Evolutionary conservation across 2,888 invertebrate species (phyloP), one percentile per base, ranked within the genome.

Genomic region (Monoplex corrugatus): DNA sequence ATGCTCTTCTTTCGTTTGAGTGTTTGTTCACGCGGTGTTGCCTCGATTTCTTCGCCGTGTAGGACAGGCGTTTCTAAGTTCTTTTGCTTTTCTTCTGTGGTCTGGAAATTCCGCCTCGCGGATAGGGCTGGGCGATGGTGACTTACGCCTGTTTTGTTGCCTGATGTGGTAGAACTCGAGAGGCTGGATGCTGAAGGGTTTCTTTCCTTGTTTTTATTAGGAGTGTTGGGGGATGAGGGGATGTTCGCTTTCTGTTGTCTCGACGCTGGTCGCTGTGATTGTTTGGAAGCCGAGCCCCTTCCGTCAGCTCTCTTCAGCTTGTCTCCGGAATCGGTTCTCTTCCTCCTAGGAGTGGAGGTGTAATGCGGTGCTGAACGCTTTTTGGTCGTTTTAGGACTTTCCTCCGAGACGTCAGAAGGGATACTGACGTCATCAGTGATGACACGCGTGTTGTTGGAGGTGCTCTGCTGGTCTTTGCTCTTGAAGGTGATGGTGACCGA

Each of bases 401-500:
- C 8, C 45, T 38, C 45, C 0, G 83, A 16, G 5, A n/a, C 45
- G 44, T 23, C 63, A 2, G 72, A 43, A 28, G 43, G 40, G 63
- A 35, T 16, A 32, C 43, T n/a, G 35, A 19, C n/a, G 1, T 2
- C n/a, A 45, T 43, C 28, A 10, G 5, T 13, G 43, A 40, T 63
- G 32, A 45, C 3, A 23, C 57, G 57, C 23, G 84, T 84, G 83
- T 16, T 83, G 57, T 57, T 84, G 57, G 32, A n/a, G 35, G 38
- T 23, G 2, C 32, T 43, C 10, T 63, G 38, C n/a, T 68, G 40
- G n/a, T 63, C 43, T 16, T 43, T 68, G 38, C 63, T 38, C 68
- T 68, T 86, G 38, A 68, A n/a, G 63, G 86, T 86, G 68, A 86
- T 43, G n/a, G 86, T 86, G 38, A 86, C 68, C 16, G 68, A 68